phyloP scores from a whole-genome alignment of 2,113 vertebrate species.

The Myrmophylax atrothorax region DNA sequence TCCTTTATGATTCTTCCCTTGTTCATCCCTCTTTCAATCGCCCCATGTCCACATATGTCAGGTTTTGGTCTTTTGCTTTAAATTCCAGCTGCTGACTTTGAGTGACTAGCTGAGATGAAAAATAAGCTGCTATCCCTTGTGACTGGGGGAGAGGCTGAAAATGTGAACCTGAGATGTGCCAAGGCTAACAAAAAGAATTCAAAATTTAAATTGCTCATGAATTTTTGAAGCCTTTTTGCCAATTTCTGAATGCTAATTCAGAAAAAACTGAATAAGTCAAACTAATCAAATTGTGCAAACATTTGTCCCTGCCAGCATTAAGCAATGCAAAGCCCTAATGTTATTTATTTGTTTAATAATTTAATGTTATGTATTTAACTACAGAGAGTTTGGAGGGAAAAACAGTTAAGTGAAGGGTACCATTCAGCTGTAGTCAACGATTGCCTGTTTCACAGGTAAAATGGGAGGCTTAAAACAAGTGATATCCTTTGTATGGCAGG shows the following conservation, averaged over 20 bases:
- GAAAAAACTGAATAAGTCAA: neutral
- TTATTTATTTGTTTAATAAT: neutral
- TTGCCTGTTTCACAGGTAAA: neutral
- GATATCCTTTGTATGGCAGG: neutral
- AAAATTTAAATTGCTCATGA: neutral
- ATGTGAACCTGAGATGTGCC: neutral
- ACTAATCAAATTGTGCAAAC: neutral
- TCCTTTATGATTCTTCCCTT: neutral
- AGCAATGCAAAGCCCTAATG: neutral
- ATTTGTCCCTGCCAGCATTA: neutral
- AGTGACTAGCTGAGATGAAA: neutral
- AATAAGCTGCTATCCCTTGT: neutral
- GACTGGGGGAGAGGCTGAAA: neutral
- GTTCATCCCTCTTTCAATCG: fast-evolving
- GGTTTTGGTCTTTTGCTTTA: neutral
- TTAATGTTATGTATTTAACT: neutral
- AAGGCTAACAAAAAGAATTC: neutral
- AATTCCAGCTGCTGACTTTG: neutral
- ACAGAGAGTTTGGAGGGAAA: neutral
- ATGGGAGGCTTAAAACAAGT: neutral
- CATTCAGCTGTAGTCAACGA: neutral
- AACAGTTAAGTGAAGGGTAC: neutral
- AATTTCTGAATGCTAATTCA: neutral
- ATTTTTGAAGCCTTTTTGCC: neutral
- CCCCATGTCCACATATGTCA: neutral